phyloP scores from a whole-genome alignment of 2,113 vertebrate genomes.

The Peromyscus leucopus region DNA sequence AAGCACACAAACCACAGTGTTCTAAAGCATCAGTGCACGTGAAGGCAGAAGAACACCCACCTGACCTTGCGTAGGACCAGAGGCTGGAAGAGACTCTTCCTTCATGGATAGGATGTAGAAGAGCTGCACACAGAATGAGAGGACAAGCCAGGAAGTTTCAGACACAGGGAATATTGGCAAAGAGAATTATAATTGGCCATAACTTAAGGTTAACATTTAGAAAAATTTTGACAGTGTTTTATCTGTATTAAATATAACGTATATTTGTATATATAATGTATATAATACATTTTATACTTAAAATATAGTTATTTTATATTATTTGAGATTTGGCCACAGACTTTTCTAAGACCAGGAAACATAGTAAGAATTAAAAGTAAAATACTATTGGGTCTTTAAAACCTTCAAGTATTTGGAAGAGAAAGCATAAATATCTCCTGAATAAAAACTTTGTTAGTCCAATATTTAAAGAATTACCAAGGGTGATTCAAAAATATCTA shows the following conservation, averaged over 20 bases:
- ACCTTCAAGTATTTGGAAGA: neutral
- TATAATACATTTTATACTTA: neutral
- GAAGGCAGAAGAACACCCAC: neutral
- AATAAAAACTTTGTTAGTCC: neutral
- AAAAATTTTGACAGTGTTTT: neutral
- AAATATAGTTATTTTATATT: neutral
- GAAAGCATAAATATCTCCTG: neutral
- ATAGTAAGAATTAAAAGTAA: neutral
- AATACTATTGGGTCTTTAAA: neutral
- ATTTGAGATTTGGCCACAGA: neutral
- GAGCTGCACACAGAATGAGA: neutral
- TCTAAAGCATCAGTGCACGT: neutral
- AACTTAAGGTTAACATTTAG: neutral
- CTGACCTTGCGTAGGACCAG: fast-evolving
- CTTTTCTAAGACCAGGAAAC: neutral
- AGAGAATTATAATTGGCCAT: neutral
- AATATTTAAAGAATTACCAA: neutral
- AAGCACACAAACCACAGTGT: too few species aligned
- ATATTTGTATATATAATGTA: too few species aligned
- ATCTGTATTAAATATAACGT: too few species aligned
- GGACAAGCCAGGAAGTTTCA: neutral
- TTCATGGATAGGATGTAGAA: neutral
- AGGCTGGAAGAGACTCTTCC: neutral
- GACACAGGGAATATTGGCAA: neutral
- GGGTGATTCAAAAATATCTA: neutral